These are phyloP conservation scores for Reinhardtius hippoglossoides DNA, from an alignment of 2,113 vertebrate species.

Conservation along the genomic window DNA sequence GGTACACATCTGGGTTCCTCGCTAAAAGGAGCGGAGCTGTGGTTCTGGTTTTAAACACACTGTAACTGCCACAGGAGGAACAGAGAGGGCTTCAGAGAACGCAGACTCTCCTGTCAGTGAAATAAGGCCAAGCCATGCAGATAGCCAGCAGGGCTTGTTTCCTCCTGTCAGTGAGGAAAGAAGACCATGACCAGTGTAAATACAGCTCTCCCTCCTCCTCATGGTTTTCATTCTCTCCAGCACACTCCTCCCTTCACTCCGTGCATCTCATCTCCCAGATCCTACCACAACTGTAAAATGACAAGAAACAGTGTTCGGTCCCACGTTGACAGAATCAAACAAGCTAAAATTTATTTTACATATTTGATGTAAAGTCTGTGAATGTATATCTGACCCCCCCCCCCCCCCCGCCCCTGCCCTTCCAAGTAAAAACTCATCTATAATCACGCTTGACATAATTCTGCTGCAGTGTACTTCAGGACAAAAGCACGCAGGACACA, in stretches of 20 bases:
- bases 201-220: slow-evolving; percentile 73
- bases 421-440: slow-evolving; percentile 16
- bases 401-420: background rate
- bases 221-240: slow-evolving; percentile 73
- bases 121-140: slow-evolving; percentile 53
- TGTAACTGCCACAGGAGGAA: slow-evolving; percentile 56
- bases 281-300: slow-evolving; percentile 34
- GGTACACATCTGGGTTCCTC: slow-evolving; percentile 39
- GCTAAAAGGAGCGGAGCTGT: slow-evolving; percentile 54
- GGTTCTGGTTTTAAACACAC: slow-evolving; percentile 64
- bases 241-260: slow-evolving; percentile 17
- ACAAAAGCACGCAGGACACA: slow-evolving; percentile 58
- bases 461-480: slow-evolving; percentile 43
- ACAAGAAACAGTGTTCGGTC: slow-evolving; percentile 29
- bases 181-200: slow-evolving; percentile 72
- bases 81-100: slow-evolving; percentile 45
- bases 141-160: slow-evolving; percentile 75
- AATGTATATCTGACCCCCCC: background rate
- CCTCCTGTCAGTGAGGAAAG: slow-evolving; percentile 71
- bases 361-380: slow-evolving; percentile 3
- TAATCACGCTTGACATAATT: slow-evolving; percentile 54
- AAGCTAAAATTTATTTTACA: slow-evolving; percentile 21
- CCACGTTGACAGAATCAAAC: slow-evolving; percentile 25
- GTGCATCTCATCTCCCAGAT: slow-evolving; percentile 31
- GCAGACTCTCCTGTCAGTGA: slow-evolving; percentile 61